A percentile compares a stretch with the other conserved stretches of the same genome.
Evolutionary conservation across 1,140 invertebrate genomes (phyloP).

Genomic region (Apis mellifera): DNA sequence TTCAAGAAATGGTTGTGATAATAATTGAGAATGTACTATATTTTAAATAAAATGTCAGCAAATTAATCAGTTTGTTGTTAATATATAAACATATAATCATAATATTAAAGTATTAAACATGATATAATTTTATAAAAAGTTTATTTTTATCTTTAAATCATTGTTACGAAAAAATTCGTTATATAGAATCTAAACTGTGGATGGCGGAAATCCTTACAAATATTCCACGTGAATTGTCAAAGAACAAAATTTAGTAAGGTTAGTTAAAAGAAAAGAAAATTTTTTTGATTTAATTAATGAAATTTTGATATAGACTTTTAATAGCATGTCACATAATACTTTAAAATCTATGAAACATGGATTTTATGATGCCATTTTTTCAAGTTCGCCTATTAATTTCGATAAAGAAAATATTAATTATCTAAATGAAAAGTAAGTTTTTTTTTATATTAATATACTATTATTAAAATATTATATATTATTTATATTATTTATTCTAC

Average conservation of each 20-base stretch:
- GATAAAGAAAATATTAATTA: slow-evolving; percentile 59
- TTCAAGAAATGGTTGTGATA: neutral
- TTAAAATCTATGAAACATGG: slow-evolving; percentile 56
- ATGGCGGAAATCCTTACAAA: neutral
- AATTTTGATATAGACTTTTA: neutral
- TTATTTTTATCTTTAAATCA: neutral
- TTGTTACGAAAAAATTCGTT: slow-evolving; percentile 19
- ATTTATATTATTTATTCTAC: neutral
- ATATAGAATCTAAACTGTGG: neutral
- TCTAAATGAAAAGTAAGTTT: slow-evolving; percentile 24
- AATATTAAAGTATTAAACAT: neutral
- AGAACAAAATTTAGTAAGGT: slow-evolving; percentile 30
- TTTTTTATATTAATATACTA: neutral
- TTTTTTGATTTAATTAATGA: neutral
- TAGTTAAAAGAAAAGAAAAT: slow-evolving; percentile 36
- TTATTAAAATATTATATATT: neutral
- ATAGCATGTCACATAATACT: slow-evolving; percentile 52
- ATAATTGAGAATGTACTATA: neutral
- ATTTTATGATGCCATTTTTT: slow-evolving; percentile 74
- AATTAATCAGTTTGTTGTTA: neutral
- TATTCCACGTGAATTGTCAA: neutral
- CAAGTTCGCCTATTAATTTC: slow-evolving; percentile 67
- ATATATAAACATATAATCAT: neutral
- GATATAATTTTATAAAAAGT: neutral
- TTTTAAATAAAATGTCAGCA: neutral